Percentiles rank a stretch among this genome's conserved stretches.
phyloP scores from a whole-genome alignment of 2,888 invertebrate genomes.

The Mythimna vitellina region DNA sequence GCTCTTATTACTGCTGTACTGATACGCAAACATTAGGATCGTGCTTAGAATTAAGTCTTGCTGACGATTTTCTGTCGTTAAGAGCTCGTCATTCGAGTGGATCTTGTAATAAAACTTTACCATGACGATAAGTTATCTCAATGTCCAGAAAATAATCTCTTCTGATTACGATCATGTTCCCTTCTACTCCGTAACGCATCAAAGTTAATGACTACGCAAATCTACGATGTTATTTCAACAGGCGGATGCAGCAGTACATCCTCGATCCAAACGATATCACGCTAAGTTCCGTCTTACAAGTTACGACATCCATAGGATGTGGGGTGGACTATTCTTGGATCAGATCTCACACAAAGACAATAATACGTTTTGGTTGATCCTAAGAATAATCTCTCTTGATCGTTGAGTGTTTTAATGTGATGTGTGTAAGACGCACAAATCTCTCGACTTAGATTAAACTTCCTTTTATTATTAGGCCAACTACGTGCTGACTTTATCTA shows the following conservation, averaged over 20 bases:
- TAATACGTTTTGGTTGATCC: conserved; percentile 14
- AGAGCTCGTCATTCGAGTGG: too few species aligned
- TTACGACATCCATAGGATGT: conserved; percentile 53
- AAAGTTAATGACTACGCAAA: conserved; percentile 1
- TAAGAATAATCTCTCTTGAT: conserved; percentile 10
- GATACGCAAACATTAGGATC: neutral
- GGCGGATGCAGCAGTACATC: conserved; percentile 35
- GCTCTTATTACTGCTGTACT: neutral
- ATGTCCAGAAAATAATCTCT: neutral
- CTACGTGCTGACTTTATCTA: conserved; percentile 10
- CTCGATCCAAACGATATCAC: conserved; percentile 30
- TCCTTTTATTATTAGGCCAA: neutral
- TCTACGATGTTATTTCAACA: conserved; percentile 13
- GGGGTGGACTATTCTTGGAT: conserved; percentile 50
- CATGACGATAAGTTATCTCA: neutral
- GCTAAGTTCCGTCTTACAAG: conserved; percentile 32
- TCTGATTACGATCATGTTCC: neutral
- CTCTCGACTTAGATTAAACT: neutral
- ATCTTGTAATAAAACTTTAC: neutral
- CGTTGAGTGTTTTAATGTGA: conserved; percentile 15
- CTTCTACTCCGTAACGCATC: neutral
- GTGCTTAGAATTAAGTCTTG: neutral
- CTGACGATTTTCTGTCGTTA: neutral
- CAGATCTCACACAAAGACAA: conserved; percentile 29
- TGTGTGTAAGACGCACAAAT: conserved; percentile 13